These are phyloP conservation scores for Heliconius hewitsoni DNA, from an alignment of 1,140 invertebrate species.

Conservation along the genomic window DNA sequence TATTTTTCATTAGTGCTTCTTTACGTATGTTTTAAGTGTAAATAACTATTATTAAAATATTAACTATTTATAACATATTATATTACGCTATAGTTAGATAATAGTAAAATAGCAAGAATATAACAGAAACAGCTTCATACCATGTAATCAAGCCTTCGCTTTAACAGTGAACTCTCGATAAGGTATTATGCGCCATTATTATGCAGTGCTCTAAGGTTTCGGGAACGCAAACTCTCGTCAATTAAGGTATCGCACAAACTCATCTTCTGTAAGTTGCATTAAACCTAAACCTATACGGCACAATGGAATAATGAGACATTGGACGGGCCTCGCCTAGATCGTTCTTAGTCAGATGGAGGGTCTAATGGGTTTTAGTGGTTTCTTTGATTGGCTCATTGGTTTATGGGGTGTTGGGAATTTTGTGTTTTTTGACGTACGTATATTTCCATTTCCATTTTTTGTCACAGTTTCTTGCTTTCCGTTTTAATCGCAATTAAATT, in stretches of 20 bases:
- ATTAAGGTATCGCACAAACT: slow-evolving; percentile 75
- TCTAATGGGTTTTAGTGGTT: slow-evolving; percentile 40
- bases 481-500: too few relatives aligned
- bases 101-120: slow-evolving; percentile 11
- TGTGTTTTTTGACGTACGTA: slow-evolving; percentile 17
- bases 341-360: slow-evolving; percentile 39
- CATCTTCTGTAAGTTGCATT: slow-evolving; percentile 62
- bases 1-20: too few relatives aligned
- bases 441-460: neutral
- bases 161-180: slow-evolving; percentile 66
- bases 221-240: slow-evolving; percentile 74
- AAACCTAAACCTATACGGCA: slow-evolving; percentile 61
- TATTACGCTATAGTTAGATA: too few relatives aligned
- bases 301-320: slow-evolving; percentile 75
- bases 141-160: slow-evolving; percentile 43
- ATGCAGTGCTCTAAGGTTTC: slow-evolving; percentile 76
- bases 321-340: slow-evolving; percentile 50
- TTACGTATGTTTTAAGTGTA: neutral
- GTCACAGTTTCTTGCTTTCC: too few relatives aligned
- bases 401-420: neutral
- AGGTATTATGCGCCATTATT: slow-evolving; percentile 78
- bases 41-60: too few relatives aligned
- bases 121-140: neutral
- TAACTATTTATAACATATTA: too few relatives aligned
- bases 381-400: slow-evolving; percentile 35